Conservation (phyloP, 1,140 invertebrate species). For the Danaus melanippus region DNA sequence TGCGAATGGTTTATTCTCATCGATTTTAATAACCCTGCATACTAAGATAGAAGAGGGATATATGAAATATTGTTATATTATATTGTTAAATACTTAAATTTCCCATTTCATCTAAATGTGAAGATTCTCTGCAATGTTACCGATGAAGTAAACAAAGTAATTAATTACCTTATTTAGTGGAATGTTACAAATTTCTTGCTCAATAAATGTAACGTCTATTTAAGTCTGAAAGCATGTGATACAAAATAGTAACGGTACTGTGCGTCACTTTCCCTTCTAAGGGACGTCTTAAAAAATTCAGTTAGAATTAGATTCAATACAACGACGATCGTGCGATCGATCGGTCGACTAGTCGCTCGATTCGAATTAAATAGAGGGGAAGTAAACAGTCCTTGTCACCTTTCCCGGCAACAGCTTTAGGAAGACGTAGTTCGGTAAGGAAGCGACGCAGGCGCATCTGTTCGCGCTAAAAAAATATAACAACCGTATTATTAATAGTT, state of each 20-base stretch:
- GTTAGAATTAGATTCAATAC: constrained; percentile 17
- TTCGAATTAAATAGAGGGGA: constrained; percentile 36
- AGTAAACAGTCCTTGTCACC: constrained; percentile 57
- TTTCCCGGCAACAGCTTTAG: constrained; percentile 60
- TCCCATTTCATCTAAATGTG: too few relatives aligned
- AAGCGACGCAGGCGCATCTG: constrained; percentile 55
- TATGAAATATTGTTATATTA: too few relatives aligned
- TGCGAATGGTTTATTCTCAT: constrained; percentile 28
- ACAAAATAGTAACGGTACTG: constrained; percentile 11
- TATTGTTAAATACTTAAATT: too few relatives aligned
- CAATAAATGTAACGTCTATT: too few relatives aligned
- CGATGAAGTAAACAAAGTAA: too few relatives aligned
- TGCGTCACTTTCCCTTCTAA: constrained; percentile 12
- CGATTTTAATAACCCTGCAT: constrained; percentile 31
- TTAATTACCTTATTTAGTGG: too few relatives aligned
- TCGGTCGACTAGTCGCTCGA: constrained; percentile 17
- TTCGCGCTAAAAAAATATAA: constrained; percentile 42
- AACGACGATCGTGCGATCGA: constrained; percentile 24
- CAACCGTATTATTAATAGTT: constrained; percentile 7
- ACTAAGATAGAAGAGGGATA: constrained; percentile 15
- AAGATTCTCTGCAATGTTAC: too few relatives aligned
- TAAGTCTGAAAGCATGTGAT: too few relatives aligned
- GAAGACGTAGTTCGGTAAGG: constrained; percentile 52
- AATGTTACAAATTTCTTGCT: too few relatives aligned
- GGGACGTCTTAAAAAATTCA: constrained; percentile 21